phyloP scores from a whole-genome alignment of 1,140 invertebrate genomes.

The Heliconius melpomene region DNA sequence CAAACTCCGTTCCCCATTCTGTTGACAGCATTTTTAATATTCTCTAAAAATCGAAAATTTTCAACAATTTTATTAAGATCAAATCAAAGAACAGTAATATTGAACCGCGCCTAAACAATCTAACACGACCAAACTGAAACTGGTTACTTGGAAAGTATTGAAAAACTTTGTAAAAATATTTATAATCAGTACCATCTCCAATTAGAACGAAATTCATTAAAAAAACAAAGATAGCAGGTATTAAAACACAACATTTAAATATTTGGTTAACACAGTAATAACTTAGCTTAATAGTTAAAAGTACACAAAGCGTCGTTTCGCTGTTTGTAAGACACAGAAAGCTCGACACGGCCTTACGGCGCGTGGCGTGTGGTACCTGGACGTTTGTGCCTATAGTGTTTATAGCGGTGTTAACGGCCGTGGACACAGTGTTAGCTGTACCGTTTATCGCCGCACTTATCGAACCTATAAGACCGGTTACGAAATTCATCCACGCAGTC shows the following conservation, averaged over 20 bases:
- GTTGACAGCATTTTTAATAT: too few species aligned
- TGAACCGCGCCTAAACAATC: too few species aligned
- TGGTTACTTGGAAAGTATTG: too few species aligned
- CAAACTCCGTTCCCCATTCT: too few species aligned
- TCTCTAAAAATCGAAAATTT: too few species aligned
- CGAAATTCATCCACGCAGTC: constrained; percentile 61
- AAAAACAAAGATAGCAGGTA: too few species aligned
- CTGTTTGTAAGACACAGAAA: not conserved
- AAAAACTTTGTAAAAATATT: too few species aligned
- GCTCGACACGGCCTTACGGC: not conserved
- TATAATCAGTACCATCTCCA: too few species aligned
- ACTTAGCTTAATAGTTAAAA: not conserved
- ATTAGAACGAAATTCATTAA: too few species aligned
- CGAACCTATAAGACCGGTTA: constrained; percentile 64
- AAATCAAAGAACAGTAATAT: too few species aligned
- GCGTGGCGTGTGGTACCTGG: constrained; percentile 53
- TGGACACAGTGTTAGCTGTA: constrained; percentile 54
- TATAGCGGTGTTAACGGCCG: constrained; percentile 64
- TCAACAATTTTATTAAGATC: too few species aligned
- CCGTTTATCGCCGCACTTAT: constrained; percentile 66
- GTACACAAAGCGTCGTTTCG: not conserved
- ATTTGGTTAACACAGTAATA: not conserved
- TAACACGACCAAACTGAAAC: too few species aligned
- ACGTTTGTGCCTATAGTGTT: constrained; percentile 70
- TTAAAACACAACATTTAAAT: not conserved